A percentile compares a stretch with the other conserved stretches of the same genome.
phyloP scores from a whole-genome alignment of 2,888 invertebrate species.

The Automeris io region DNA sequence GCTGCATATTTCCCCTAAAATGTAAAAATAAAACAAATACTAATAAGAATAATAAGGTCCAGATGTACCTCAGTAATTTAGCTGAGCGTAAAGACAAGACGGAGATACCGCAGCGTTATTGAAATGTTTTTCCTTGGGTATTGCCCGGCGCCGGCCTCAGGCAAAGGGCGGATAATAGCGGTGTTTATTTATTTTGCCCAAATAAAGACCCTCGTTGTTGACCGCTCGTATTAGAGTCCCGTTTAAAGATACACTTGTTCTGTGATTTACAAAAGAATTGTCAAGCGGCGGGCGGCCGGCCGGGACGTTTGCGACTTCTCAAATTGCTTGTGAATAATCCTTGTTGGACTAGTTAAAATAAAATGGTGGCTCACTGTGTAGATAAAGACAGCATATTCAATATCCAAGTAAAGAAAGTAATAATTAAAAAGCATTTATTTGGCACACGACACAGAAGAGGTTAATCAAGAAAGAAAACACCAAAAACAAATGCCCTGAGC shows the following conservation, averaged over 20 bases:
- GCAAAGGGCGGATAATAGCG: conserved; percentile 7
- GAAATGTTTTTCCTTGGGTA: conserved; percentile 1
- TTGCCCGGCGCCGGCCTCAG: conserved; percentile 3
- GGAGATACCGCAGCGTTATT: neutral
- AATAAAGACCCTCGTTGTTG: conserved; percentile 13
- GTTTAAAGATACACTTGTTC: conserved; percentile 6
- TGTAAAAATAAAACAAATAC: neutral
- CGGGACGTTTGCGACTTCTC: neutral
- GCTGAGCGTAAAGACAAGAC: neutral
- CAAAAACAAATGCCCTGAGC: no score
- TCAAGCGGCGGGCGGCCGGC: neutral
- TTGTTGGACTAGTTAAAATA: no score
- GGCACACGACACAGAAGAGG: no score
- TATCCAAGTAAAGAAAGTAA: no score
- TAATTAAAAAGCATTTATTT: no score
- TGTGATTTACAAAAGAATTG: conserved; percentile 7
- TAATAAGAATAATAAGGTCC: neutral
- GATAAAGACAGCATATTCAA: no score
- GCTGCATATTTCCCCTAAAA: neutral
- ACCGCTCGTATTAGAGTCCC: conserved; percentile 11
- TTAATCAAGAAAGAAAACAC: no score
- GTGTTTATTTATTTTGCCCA: conserved; percentile 15
- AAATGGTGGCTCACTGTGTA: no score
- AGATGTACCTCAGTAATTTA: neutral
- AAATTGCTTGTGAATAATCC: neutral